Base-by-base conservation (phyloP, 2,113 vertebrate genomes). In the Phrynocephalus versicolor region DNA sequence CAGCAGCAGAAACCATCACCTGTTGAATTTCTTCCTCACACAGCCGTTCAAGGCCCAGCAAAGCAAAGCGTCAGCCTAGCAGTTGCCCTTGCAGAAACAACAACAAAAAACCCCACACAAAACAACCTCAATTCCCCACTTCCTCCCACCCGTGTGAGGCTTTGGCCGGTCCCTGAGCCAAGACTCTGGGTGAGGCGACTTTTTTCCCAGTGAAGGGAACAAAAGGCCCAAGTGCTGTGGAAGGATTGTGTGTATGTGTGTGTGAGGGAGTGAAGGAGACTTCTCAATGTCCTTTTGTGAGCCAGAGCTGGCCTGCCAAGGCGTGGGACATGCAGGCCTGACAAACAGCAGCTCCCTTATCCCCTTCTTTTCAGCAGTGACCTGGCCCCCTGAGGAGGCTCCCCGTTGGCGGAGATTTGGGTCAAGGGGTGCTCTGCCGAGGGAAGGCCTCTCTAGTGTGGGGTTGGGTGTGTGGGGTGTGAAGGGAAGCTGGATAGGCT, bases 131-230 rank as follows among this genome's bases (percentile, higher is more conserved):
- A 5, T 81, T 55, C 84, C n/a, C 18, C 45, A 19, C 79, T 86
- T 81, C 67, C n/a, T 79, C 75, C 81, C 58, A 65, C 75, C 58
- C 41, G 41, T 86, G 84, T 86, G 84, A 81, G 84, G 78, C 14
- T 74, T 80, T 86, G 78, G 78, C 70, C 64, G 15, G 84, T 74
- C 71, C 37, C 39, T 10, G 69, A 81, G 84, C 84, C 70, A 86
- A 60, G 25, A 35, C 78, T 64, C 71, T 65, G 84, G 84, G 78
- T 80, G 70, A 86, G 84, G 70, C 58, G n/a, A 80, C 84, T 74
- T 86, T 74, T 86, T 86, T 86, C 84, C 78, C 84, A 86, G 77
- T 86, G 62, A 81, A 81, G 72, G 21, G 70, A 86, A 86, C 78
- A 86, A 86, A 86, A 81, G 84, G 81, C 19, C 84, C 9, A 58